phyloP scores from a whole-genome alignment of 1,140 invertebrate species.

The Zophobas morio region DNA sequence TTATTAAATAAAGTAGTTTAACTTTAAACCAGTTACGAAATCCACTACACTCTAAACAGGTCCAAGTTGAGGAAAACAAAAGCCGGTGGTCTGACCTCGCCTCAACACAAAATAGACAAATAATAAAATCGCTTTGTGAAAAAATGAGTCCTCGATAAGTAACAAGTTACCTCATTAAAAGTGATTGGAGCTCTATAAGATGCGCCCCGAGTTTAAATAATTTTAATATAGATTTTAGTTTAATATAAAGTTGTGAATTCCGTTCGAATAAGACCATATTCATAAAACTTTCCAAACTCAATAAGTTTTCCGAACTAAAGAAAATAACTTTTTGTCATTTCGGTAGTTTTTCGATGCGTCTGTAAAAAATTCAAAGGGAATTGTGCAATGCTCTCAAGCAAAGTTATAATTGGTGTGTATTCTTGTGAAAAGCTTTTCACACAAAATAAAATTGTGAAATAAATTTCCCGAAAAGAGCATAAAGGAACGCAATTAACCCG shows the following conservation, averaged over 20 bases:
- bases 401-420: conserved; percentile 10
- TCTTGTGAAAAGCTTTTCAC: background rate
- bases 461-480: background rate
- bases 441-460: conserved; percentile 5
- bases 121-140: no score
- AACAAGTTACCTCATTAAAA: no score
- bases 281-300: conserved; percentile 40
- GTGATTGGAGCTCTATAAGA: background rate
- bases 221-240: conserved; percentile 33
- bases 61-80: no score
- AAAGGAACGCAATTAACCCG: conserved; percentile 16
- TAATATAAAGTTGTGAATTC: conserved; percentile 18
- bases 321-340: conserved; percentile 35
- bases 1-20: no score
- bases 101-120: background rate
- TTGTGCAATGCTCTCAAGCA: background rate
- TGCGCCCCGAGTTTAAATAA: background rate
- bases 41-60: no score
- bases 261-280: conserved; percentile 28
- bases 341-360: conserved; percentile 16
- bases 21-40: no score
- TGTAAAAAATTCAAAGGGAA: conserved; percentile 19
- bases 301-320: conserved; percentile 33
- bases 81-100: no score
- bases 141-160: no score